Evolutionary conservation across 2,797 vertebrate genomes (phyloP), one percentile per base, ranked within the genome.

Genomic region (Babyrousa celebensis): DNA sequence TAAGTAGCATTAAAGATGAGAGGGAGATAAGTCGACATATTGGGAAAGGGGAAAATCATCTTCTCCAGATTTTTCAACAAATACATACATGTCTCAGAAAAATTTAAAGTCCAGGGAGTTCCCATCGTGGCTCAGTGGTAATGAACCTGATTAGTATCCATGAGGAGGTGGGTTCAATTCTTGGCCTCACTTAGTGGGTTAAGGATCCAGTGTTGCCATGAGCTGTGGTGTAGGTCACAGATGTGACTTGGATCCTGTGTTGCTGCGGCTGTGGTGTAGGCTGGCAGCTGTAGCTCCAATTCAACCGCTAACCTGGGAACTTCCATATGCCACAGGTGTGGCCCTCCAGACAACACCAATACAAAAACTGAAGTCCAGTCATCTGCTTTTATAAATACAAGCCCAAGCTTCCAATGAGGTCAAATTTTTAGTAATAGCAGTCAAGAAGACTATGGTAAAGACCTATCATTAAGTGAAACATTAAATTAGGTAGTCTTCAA

Each of bases 41-140:
- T 85, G 6, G 9, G 27, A 48, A 1, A 54, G 25, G 48, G 12
- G n/a, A 29, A 79, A 58, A 56, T 56, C 17, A 82, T 54, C 3
- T 29, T 75, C 29, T 89, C 27, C n/a, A 89, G 23, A 71, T 15
- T 95, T 79, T 96, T 32, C 52, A 27, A 91, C 79, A 91, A 65
- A 83, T 23, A 68, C 1, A 20, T 25, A 72, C 1, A 89, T 48
- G 23, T 63, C 5, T 65, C 21, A 95, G 72, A 78, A 2, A 94
- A 78, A 67, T 23, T 16, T 71, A 18, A 75, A 36, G 12, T 25
- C 12, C n/a, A 60, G 17, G 43, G 43, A 48, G 43, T 48, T 48
- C 43, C 43, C 9, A 10, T 48, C 7, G 9, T 48, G 9, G 7
- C 43, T 48, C 43, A 48, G 43, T 48, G 9, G 43, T 48, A 48